These are phyloP conservation scores for Rhagophthalmus giganteus DNA, from an alignment of 2,888 invertebrate species.

Conservation along the genomic window DNA sequence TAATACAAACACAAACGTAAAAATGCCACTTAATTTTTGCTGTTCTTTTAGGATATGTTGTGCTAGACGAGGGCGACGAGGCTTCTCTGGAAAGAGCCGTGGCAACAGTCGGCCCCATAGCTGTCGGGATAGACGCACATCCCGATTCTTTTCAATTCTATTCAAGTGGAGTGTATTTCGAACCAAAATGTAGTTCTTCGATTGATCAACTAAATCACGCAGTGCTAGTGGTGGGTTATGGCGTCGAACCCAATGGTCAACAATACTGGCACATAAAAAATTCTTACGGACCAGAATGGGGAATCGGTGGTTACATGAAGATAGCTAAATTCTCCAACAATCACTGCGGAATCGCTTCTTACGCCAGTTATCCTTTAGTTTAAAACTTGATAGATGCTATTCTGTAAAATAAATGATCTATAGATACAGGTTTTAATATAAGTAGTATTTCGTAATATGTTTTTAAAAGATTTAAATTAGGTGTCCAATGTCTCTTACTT, in stretches of 20 bases:
- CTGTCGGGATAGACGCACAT: slow-evolving; percentile 88
- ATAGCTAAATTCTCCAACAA: slow-evolving; percentile 57
- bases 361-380: slow-evolving; percentile 83
- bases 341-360: slow-evolving; percentile 81
- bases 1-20: neutral
- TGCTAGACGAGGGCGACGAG: slow-evolving; percentile 75
- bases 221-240: slow-evolving; percentile 79
- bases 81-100: slow-evolving; percentile 74
- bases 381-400: no score
- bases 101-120: slow-evolving; percentile 82
- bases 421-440: no score
- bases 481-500: no score
- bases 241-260: slow-evolving; percentile 62
- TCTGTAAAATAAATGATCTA: no score
- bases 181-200: slow-evolving; percentile 68
- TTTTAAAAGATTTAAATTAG: no score
- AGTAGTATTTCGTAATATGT: no score
- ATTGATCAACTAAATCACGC: slow-evolving; percentile 78
- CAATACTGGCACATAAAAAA: slow-evolving; percentile 74
- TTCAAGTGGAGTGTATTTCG: slow-evolving; percentile 77
- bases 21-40: neutral
- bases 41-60: slow-evolving; percentile 66
- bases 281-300: slow-evolving; percentile 61
- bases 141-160: slow-evolving; percentile 86
- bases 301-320: slow-evolving; percentile 43